These are phyloP conservation scores for Distichodus sexfasciatus DNA, from an alignment of 2,797 vertebrate genomes.

Conservation along the genomic window DNA sequence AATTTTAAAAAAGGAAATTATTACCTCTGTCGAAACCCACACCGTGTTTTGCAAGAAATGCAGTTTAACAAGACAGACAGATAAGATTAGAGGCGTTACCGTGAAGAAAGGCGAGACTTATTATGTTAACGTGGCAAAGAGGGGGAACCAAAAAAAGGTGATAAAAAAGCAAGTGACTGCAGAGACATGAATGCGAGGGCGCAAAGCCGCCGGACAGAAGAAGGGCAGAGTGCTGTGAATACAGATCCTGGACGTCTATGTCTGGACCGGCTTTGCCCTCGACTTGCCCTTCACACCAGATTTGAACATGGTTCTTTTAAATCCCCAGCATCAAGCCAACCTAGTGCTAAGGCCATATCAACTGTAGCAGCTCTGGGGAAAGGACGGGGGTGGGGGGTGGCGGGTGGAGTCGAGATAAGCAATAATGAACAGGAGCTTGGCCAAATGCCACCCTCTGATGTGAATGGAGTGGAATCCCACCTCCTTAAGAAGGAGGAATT, in stretches of 20 bases:
- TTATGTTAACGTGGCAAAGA: not conserved
- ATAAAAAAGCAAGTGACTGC: not conserved
- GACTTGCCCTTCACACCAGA: not conserved
- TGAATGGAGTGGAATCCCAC: slow-evolving; percentile 5
- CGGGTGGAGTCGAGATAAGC: not conserved
- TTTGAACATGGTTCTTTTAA: slow-evolving; percentile 27
- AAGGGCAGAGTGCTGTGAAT: slow-evolving; percentile 26
- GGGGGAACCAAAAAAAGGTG: not conserved
- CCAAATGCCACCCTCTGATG: slow-evolving; percentile 10
- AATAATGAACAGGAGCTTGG: slow-evolving; percentile 7
- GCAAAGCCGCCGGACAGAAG: not conserved
- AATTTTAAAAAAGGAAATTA: not conserved
- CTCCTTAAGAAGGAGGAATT: not conserved
- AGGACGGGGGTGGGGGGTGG: no score
- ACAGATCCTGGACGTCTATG: slow-evolving; percentile 14
- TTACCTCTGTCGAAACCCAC: slow-evolving; percentile 11
- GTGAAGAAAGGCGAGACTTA: not conserved
- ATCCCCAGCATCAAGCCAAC: not conserved
- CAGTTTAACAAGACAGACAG: not conserved
- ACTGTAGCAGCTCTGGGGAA: not conserved
- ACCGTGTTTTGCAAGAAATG: slow-evolving; percentile 6
- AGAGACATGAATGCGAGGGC: not conserved
- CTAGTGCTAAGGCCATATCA: not conserved
- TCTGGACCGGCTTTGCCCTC: slow-evolving; percentile 6
- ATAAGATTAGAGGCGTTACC: not conserved